These are phyloP conservation scores for Heliconius cydno DNA, from an alignment of 2,888 invertebrate genomes.

Conservation along the genomic window DNA sequence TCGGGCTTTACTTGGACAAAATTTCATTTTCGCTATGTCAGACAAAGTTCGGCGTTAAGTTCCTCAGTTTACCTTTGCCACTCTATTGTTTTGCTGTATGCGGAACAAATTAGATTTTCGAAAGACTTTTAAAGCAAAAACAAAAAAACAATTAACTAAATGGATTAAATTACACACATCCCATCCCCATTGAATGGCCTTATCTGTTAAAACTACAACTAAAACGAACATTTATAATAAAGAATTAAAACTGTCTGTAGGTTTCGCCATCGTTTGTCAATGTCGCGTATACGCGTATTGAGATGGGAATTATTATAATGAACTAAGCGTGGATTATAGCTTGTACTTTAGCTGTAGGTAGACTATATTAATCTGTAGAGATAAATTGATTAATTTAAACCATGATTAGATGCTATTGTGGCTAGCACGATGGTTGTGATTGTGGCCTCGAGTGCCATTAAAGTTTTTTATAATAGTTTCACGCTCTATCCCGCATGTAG, in stretches of 20 bases:
- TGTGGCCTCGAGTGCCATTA: background rate
- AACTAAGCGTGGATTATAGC: slow-evolving; percentile 20
- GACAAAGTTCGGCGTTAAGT: no score
- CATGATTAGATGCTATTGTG: background rate
- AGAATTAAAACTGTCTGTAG: slow-evolving; percentile 14
- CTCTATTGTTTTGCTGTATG: no score
- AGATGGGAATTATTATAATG: slow-evolving; percentile 6
- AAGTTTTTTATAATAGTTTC: background rate
- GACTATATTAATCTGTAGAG: background rate
- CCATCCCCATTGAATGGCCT: background rate
- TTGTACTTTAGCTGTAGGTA: background rate
- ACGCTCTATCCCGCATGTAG: background rate
- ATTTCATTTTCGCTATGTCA: no score
- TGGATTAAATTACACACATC: background rate
- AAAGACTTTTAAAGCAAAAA: background rate
- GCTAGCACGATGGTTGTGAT: background rate
- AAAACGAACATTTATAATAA: slow-evolving; percentile 9
- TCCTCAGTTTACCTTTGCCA: no score
- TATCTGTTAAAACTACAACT: slow-evolving; percentile 6
- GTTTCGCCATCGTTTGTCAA: slow-evolving; percentile 12
- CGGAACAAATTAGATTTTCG: background rate
- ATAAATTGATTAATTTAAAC: slow-evolving; percentile 1
- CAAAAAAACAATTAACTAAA: background rate
- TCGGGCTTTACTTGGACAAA: no score
- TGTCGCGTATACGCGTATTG: slow-evolving; percentile 22